Evolutionary conservation across 2,113 vertebrate species (phyloP).

Genomic region (Pseudonaja textilis): DNA sequence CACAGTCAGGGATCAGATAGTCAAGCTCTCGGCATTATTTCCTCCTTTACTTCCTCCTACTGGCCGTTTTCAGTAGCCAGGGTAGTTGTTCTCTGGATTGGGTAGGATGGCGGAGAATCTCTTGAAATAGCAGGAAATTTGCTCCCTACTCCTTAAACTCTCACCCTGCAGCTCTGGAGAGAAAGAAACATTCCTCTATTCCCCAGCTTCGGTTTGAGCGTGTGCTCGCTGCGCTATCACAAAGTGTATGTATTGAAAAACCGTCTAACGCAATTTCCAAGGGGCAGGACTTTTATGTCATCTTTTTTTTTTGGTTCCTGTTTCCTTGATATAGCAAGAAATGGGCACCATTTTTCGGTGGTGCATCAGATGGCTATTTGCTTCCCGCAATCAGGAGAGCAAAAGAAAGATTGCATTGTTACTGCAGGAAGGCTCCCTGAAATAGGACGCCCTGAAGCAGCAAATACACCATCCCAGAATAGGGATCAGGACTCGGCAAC

Average conservation of each 20-base stretch:
- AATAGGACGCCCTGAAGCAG: not conserved
- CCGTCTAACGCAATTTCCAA: not conserved
- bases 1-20: not conserved
- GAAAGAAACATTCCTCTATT: not conserved
- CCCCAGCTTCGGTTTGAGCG: not conserved
- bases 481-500: not conserved
- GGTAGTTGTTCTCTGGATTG: not conserved
- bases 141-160: not conserved
- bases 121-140: not conserved
- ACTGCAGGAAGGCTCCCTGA: not conserved
- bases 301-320: not conserved
- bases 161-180: not conserved
- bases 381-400: not conserved
- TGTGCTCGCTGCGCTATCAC: not conserved
- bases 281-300: not conserved
- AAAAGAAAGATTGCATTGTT: not conserved
- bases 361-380: not conserved
- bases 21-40: not conserved
- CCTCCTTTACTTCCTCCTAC: not conserved
- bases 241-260: not conserved
- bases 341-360: not conserved
- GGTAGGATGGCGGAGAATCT: not conserved
- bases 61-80: not conserved
- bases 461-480: not conserved
- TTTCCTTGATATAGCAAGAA: not conserved